Evolutionary conservation across 2,888 invertebrate genomes (phyloP), one percentile per base, ranked within the genome.

Genomic region (Reticulitermes lucifugus): DNA sequence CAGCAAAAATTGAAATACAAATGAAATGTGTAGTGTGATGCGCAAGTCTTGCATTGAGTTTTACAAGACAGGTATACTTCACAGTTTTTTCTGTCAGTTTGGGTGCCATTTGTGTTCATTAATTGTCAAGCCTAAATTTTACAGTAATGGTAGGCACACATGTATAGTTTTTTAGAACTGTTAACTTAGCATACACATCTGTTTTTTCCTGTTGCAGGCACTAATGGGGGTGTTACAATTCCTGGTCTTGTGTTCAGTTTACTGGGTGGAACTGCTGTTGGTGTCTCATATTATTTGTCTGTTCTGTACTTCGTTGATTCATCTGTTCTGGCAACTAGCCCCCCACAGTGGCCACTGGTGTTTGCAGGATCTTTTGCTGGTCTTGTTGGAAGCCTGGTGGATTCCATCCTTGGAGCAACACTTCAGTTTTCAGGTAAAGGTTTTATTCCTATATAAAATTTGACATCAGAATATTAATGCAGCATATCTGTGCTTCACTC

Each of bases 361-460:
- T 82, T 95, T 0, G 92, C 94, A 88, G 97, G 96, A 14, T 94
- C 94, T 0, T 88, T 95, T 21, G 95, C 94, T 60, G 98, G 98
- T 0, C 91, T 97, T 12, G 89, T 96, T 55, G 98, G 98, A 1
- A 97, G 97, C 85, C 86, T 96, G 0, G 91, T 97, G 84, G 98
- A 98, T 90, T 98, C 98, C 0, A 86, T 96, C 55, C 91, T 98
- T 73, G 98, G 98, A 79, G 98, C 97, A 5, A 95, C 96, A 12
- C 89, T 97, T 75, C 98, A 98, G 91, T 98, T 94, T 90, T 97
- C 97, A 88, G 98, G 97, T 93, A 90, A 88, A 85, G 12, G 70
- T 70, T 29, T 25, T 29, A 21, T 70, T 25, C n/a, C 9, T 70
- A 29, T n/a, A 70, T 10, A 70, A 12, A 25, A 3, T 29, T 35